Evolutionary conservation across 1,140 invertebrate species (phyloP).

Genomic region (Drosophila athabasca): DNA sequence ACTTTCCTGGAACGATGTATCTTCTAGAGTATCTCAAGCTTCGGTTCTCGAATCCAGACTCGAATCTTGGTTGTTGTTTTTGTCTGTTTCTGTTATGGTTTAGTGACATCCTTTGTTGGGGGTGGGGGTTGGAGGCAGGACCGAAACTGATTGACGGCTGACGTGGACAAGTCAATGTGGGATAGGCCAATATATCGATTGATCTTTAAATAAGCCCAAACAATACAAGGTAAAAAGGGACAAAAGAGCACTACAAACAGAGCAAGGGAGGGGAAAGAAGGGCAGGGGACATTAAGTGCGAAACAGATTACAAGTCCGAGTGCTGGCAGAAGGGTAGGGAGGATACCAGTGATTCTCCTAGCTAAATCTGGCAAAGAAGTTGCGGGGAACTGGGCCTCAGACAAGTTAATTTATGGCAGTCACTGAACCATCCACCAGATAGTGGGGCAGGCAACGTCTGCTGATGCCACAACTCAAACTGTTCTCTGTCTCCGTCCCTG

Average conservation of each 20-base stretch:
- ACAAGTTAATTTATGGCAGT: constrained; percentile 83
- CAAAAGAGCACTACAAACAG: constrained; percentile 5
- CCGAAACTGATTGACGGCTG: constrained; percentile 45
- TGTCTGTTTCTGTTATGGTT: constrained; percentile 41
- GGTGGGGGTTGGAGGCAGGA: background rate
- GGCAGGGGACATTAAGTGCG: constrained; percentile 44
- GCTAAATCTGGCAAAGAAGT: constrained; percentile 41
- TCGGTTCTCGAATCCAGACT: no score
- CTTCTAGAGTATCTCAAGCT: no score
- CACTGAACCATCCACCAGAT: constrained; percentile 72
- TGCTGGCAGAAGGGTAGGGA: background rate
- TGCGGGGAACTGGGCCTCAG: constrained; percentile 51
- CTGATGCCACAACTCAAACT: constrained; percentile 50
- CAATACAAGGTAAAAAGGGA: background rate
- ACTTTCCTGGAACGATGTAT: no score
- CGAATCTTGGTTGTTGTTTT: constrained; percentile 15
- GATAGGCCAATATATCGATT: constrained; percentile 35
- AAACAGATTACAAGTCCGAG: constrained; percentile 35
- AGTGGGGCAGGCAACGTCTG: constrained; percentile 48
- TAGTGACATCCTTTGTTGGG: constrained; percentile 32
- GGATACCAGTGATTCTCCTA: background rate
- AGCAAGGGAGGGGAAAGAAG: constrained; percentile 2
- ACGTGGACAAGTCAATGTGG: constrained; percentile 34
- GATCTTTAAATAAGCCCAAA: constrained; percentile 35
- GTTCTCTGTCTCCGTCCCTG: constrained; percentile 13